Evolutionary conservation across 2,888 invertebrate species (phyloP).

Genomic region (Acanthosoma haemorrhoidale): DNA sequence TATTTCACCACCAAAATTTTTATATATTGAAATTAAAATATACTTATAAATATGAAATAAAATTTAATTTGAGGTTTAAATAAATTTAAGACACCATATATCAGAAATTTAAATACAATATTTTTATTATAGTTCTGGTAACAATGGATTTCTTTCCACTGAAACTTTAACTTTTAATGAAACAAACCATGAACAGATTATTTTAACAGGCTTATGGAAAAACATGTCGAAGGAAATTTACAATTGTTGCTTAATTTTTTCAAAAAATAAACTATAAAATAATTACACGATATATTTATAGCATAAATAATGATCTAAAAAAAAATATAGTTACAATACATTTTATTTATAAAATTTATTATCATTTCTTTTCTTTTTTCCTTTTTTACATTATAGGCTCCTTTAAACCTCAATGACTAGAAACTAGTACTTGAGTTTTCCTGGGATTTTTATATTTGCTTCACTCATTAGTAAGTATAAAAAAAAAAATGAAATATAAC

Average conservation of each 20-base stretch:
- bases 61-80: no score
- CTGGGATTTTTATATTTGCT: not conserved
- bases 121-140: no score
- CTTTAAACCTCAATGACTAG: constrained; percentile 23
- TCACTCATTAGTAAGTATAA: not conserved
- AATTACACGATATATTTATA: constrained; percentile 2
- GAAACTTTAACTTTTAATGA: no score
- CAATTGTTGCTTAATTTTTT: not conserved
- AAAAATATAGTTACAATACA: not conserved
- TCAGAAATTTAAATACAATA: no score
- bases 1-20: no score
- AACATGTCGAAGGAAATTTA: not conserved
- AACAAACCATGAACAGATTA: no score
- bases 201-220: no score
- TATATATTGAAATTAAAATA: no score
- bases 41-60: no score
- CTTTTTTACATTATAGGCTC: not conserved
- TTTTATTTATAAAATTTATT: not conserved
- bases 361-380: not conserved
- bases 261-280: not conserved
- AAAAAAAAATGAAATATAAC: not conserved
- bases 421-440: constrained; percentile 11
- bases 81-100: no score
- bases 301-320: not conserved
- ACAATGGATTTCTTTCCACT: no score